These are phyloP conservation scores for Trichonephila inaurata DNA, from an alignment of 1,140 invertebrate genomes.

Conservation along the genomic window DNA sequence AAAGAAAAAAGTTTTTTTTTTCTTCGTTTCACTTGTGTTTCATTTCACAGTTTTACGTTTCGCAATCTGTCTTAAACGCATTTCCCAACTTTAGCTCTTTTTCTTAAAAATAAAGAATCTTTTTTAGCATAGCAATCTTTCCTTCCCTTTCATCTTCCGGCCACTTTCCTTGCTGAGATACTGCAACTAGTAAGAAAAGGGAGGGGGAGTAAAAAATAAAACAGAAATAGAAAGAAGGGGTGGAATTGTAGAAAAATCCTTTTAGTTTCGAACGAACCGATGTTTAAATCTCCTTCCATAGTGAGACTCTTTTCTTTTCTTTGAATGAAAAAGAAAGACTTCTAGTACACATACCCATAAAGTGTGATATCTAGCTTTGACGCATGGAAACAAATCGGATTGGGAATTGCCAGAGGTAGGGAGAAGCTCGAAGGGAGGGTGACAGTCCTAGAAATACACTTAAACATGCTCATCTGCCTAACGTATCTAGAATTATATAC, in stretches of 20 bases:
- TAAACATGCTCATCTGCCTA: background rate
- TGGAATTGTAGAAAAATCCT: constrained; percentile 16
- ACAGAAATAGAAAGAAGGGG: background rate
- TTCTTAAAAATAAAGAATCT: background rate
- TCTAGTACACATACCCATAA: background rate
- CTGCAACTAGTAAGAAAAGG: background rate
- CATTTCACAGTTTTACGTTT: constrained; percentile 47
- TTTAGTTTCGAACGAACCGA: constrained; percentile 20
- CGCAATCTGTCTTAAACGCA: constrained; percentile 41
- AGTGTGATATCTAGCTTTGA: constrained; percentile 35
- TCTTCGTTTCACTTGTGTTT: background rate
- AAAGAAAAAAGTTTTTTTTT: background rate
- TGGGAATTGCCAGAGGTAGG: background rate
- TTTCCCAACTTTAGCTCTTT: background rate
- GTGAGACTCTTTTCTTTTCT: background rate
- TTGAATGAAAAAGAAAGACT: background rate
- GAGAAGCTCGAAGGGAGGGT: background rate
- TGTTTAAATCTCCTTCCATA: constrained; percentile 16
- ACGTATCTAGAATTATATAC: no score
- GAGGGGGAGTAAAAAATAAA: background rate
- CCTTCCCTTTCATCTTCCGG: background rate
- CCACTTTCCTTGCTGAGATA: background rate
- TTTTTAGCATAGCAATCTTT: constrained; percentile 8
- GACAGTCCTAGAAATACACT: background rate
- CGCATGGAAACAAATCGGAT: constrained; percentile 19